A percentile compares a stretch with the other conserved stretches of the same genome.
These are phyloP conservation scores for Drosophila chauvacae DNA, from an alignment of 1,140 invertebrate species.

Conservation along the genomic window DNA sequence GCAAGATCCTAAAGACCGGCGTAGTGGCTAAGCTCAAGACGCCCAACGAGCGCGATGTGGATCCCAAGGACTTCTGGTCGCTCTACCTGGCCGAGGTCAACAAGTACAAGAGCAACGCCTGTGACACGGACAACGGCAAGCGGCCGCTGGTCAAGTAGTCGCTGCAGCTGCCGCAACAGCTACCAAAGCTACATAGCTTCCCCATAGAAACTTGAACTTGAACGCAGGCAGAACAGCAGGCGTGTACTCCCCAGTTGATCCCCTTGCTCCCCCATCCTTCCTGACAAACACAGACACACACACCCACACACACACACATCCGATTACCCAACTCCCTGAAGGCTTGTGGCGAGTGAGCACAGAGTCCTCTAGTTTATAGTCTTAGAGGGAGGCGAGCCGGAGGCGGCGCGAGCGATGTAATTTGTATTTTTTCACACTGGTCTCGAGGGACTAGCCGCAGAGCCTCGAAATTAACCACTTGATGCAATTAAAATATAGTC, in stretches of 20 bases:
- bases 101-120: slow-evolving; percentile 95
- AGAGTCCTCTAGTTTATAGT: slow-evolving; percentile 14
- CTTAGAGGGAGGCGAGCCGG: neutral
- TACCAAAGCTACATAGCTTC: slow-evolving; percentile 5
- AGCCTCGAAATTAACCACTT: slow-evolving; percentile 9
- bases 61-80: slow-evolving; percentile 95
- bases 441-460: neutral
- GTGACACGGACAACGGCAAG: slow-evolving; percentile 96
- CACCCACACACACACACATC: neutral
- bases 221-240: slow-evolving; percentile 40
- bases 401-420: slow-evolving; percentile 26
- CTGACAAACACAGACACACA: neutral
- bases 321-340: neutral
- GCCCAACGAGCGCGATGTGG: slow-evolving; percentile 86
- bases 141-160: slow-evolving; percentile 94
- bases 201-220: slow-evolving; percentile 47
- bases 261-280: neutral
- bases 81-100: slow-evolving; percentile 96
- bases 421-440: slow-evolving; percentile 24
- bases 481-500: slow-evolving; percentile 9
- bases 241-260: slow-evolving; percentile 5
- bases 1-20: slow-evolving; percentile 94
- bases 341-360: neutral
- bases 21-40: slow-evolving; percentile 93
- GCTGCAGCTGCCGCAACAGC: slow-evolving; percentile 1